Evolutionary conservation across 2,113 vertebrate genomes (phyloP), one percentile per base, ranked within the genome.

Genomic region (Reinhardtius hippoglossoides): DNA sequence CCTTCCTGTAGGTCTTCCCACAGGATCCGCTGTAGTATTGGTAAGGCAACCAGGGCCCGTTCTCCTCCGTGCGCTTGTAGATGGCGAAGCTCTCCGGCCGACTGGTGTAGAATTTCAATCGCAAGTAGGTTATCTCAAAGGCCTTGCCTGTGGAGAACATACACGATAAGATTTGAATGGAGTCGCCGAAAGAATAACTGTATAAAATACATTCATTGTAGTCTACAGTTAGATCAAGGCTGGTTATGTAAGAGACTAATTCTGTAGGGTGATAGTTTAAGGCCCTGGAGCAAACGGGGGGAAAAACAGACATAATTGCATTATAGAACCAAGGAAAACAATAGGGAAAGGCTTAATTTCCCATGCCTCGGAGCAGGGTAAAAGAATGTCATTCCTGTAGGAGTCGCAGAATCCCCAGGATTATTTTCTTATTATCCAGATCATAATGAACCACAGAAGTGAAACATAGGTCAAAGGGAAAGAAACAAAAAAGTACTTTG

Each of bases 21-120:
- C 97, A 99, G 15, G 97, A 98, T 0, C 95, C 96, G 0, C 97
- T 99, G 88, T 98, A 99, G 92, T 91, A 97, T 89, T 99, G 97
- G 91, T 98, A 99, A 0, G 97, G 96, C 67, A 95, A 78, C 97
- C 97, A 99, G 2, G 96, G 94, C 14, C 93, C 93, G 0, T 21
- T 71, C 0, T 86, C 55, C 0, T 0, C 79, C 3, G 94, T 95
- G 65, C 96, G 95, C 87, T 95, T 97, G 90, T 97, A 98, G 87
- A 99, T 96, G 89, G 96, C 95, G 0, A 99, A 99, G 85, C 97
- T 98, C 92, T 99, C 97, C 0, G 97, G 97, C 0, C 97, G 96
- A 31, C 96, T 99, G 91, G 97, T 97, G 93, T 97, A 96, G 88
- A 99, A 99, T 93, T 97, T 98, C 5, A 99, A 82, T 82, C 97